These are phyloP conservation scores for Charanyca ferruginea DNA, from an alignment of 2,888 invertebrate genomes.

Conservation along the genomic window DNA sequence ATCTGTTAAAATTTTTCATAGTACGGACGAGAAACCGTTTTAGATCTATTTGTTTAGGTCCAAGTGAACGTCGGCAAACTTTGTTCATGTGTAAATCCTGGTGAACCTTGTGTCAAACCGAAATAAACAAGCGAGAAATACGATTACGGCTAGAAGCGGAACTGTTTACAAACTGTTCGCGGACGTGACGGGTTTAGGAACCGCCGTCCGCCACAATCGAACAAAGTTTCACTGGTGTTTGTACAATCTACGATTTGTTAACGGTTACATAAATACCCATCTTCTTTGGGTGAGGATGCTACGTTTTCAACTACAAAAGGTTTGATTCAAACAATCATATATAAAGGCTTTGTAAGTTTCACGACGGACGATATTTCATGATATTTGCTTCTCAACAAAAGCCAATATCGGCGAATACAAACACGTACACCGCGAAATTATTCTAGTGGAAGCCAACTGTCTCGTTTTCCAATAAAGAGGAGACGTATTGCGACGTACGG, in stretches of 20 bases:
- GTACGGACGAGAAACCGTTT: constrained; percentile 41
- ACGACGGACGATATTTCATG: constrained; percentile 73
- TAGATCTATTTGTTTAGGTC: constrained; percentile 66
- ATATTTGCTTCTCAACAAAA: constrained; percentile 81
- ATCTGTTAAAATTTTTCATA: constrained; percentile 60
- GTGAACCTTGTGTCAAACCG: constrained; percentile 78
- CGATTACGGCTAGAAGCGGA: constrained; percentile 80
- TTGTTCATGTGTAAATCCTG: constrained; percentile 72
- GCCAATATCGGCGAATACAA: constrained; percentile 82
- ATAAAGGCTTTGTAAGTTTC: constrained; percentile 59
- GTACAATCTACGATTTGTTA: constrained; percentile 72
- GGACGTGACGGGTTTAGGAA: constrained; percentile 75
- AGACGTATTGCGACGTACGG: constrained; percentile 86
- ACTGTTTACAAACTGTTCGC: constrained; percentile 83
- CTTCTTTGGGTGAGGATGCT: constrained; percentile 32
- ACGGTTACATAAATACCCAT: constrained; percentile 71
- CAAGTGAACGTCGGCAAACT: constrained; percentile 71
- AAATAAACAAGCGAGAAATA: constrained; percentile 83
- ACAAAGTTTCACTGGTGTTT: constrained; percentile 73
- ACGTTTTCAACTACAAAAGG: constrained; percentile 34
- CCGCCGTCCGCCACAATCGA: constrained; percentile 66
- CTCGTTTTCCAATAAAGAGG: constrained; percentile 88
- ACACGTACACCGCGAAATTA: constrained; percentile 81
- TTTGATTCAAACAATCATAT: constrained; percentile 61
- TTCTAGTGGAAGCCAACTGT: constrained; percentile 85